A percentile compares a stretch with the other conserved stretches of the same genome.
phyloP scores from a whole-genome alignment of 2,113 vertebrate genomes.

The Brachypteracias leptosomus region DNA sequence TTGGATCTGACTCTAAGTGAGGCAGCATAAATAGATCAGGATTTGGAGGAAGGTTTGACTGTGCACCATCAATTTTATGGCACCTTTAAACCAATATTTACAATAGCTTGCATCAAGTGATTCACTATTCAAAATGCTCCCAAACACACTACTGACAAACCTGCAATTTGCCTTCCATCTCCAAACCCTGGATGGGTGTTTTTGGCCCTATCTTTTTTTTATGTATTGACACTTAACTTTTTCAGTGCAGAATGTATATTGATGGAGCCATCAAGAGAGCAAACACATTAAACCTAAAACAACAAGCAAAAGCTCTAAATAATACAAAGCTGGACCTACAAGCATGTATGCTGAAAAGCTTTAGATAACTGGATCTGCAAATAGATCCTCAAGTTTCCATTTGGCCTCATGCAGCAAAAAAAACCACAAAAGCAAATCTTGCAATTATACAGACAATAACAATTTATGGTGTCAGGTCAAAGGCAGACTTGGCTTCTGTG shows the following conservation, averaged over 20 bases:
- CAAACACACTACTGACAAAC: conserved; percentile 49
- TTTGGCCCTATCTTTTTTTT: neutral
- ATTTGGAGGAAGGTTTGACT: conserved; percentile 39
- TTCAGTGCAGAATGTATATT: conserved; percentile 28
- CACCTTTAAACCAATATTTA: conserved; percentile 56
- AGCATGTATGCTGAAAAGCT: neutral
- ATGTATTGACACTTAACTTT: conserved; percentile 39
- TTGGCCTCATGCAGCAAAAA: neutral
- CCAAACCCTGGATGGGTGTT: neutral
- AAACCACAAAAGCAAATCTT: neutral
- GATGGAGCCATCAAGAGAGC: conserved; percentile 24
- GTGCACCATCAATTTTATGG: conserved; percentile 25
- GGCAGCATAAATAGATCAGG: conserved; percentile 36
- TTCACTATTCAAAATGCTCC: conserved; percentile 31
- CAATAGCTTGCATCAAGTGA: conserved; percentile 32
- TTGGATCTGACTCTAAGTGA: neutral
- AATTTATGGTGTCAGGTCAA: neutral
- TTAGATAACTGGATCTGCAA: neutral
- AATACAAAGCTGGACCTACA: conserved; percentile 1
- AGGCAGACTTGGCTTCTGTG: neutral
- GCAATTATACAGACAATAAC: neutral
- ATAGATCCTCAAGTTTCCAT: neutral
- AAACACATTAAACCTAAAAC: conserved; percentile 55
- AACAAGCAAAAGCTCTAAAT: conserved; percentile 47
- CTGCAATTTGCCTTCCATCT: conserved; percentile 39